Base-by-base conservation (phyloP, 2,113 vertebrate species). In the Trochalopteron elliotii region DNA sequence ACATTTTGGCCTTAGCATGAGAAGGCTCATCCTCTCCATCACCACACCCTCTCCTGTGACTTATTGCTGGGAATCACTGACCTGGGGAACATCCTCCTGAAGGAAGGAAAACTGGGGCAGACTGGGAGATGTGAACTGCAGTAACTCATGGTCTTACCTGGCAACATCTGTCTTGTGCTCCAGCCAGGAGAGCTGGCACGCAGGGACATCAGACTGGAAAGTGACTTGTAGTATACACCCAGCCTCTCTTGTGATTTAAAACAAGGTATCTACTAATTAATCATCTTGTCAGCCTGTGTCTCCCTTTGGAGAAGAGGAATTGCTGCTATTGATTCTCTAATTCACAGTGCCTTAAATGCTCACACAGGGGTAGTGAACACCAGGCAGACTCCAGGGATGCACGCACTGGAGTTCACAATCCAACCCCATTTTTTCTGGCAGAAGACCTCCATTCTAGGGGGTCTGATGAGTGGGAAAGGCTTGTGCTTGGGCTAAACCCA, bases 401-500 rank as follows among this genome's bases (percentile, higher is more conserved):
- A 15, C 3, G 52, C 37, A 68, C 5, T 37, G 63, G 44, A 15
- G 14, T 68, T 52, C 33, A 59, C 59, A 7, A 37, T 69, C 23
- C 72, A 86, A 15, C 37, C 16, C 9, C 22, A 10, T 52, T n/a
- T 50, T 55, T 69, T 72, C n/a, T 68, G 55, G 39, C 28, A 82
- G 28, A 60, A 45, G 28, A 60, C 23, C 28, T 59, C 53, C 1
- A 1, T 53, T 60, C 61, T 37, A 59, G 19, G 15, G 0, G 24
- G 4, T 65, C 35, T 40, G 45, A 65, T 2, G 4, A n/a, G 20
- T 28, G 37, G 56, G 33, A 45, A 40, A 47, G 40, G n/a, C 35
- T 87, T 0, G 0, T 59, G 18, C 35, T 44, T 0, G 0, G 35
- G 30, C 24, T 65, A 40, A 83, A 60, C 10, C 20, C 45, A 52